Evolutionary conservation across 2,113 vertebrate species (phyloP), one percentile per base, ranked within the genome.

Genomic region (Crocuta crocuta): DNA sequence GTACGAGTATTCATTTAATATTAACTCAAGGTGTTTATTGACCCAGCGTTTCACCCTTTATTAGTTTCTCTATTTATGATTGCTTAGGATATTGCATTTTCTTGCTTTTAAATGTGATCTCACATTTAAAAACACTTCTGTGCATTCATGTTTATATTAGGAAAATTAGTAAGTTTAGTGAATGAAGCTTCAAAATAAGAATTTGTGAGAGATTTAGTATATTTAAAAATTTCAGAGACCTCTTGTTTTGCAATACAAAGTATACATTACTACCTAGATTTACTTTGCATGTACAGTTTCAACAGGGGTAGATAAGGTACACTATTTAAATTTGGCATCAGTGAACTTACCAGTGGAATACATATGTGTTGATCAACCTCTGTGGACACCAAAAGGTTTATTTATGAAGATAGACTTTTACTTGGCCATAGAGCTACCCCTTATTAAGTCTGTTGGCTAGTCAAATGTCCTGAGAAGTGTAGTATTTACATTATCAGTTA

Each of bases 51-150:
- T 96, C 65, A 58, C 79, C 86, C 95, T 96, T 97, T 97, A 97
- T 83, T 98, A 95, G 83, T 95, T 96, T 96, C 94, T 94, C 74
- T 94, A 10, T 73, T 90, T 89, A 39, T 71, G 81, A 70, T 94
- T 96, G 33, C 81, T 94, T 97, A 98, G 84, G 76, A 96, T 98
- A 94, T 96, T 97, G 76, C 76, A 48, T 95, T 94, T 97, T 97
- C 65, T 92, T 94, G 70, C 76, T 76, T 85, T 97, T 66, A 86
- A 85, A 43, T 68, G 10, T 90, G 81, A 90, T 55, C 86, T 90
- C 65, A 90, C 9, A 26, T 81, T 95, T 94, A 58, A 90, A 92
- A 95, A 92, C 74, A 94, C 63, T 88, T 95, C 35, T 88, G 23
- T 94, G 71, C 26, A 33, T 93, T 96, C 39, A 66, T 90, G 8